Evolutionary conservation across 2,797 vertebrate genomes (phyloP).

Genomic region (Morus bassanus): DNA sequence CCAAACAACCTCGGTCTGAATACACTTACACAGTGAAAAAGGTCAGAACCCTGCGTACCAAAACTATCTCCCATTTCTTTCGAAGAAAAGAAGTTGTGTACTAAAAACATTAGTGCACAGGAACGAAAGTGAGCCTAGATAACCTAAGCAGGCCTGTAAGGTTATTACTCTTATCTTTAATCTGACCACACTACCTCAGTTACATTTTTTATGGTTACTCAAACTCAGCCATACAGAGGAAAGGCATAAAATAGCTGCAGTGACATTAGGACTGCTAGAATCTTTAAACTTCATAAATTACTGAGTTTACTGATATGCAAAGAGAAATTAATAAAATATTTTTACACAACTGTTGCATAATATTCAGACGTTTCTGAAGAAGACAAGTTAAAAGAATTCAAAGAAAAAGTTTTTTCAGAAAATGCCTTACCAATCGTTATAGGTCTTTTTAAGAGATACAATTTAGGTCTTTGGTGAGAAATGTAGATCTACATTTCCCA

Average conservation of each 20-base stretch:
- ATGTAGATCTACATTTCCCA: background rate
- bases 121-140: background rate
- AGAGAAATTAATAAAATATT: background rate
- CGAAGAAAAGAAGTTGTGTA: background rate
- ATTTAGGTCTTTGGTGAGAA: too few relatives aligned
- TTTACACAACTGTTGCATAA: background rate
- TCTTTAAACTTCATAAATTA: background rate
- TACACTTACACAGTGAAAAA: background rate
- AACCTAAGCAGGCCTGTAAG: background rate
- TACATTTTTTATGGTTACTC: background rate
- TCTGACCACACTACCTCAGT: background rate
- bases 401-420: background rate
- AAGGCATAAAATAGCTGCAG: background rate
- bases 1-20: background rate
- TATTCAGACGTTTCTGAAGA: background rate
- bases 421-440: background rate
- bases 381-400: background rate
- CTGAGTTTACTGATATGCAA: background rate
- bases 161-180: background rate
- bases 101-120: background rate
- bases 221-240: background rate
- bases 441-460: background rate
- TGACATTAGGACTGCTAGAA: background rate
- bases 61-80: background rate
- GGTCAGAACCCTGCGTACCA: background rate